These are phyloP conservation scores for Drosophila teissieri DNA, from an alignment of 1,140 invertebrate species.

Conservation along the genomic window DNA sequence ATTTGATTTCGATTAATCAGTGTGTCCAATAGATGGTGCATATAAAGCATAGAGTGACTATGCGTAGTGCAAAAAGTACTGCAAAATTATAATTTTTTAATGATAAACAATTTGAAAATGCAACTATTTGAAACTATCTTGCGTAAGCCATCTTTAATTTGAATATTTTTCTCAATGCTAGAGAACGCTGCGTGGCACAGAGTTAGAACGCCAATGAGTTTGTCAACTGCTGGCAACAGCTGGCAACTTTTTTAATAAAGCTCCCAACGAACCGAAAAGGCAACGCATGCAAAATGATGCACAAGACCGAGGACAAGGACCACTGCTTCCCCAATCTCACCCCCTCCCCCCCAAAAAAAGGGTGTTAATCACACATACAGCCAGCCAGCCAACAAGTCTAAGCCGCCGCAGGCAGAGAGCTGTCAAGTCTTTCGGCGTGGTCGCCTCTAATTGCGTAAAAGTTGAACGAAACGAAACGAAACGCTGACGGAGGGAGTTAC, in stretches of 20 bases:
- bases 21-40: background rate
- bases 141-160: background rate
- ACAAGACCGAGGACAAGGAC: slow-evolving; percentile 46
- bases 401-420: slow-evolving; percentile 35
- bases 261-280: slow-evolving; percentile 34
- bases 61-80: no score
- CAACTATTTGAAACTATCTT: no score
- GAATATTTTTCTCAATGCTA: background rate
- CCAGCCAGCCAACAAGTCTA: slow-evolving; percentile 33
- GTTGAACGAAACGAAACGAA: slow-evolving; percentile 46
- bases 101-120: no score
- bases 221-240: slow-evolving; percentile 71
- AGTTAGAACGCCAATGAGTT: slow-evolving; percentile 61
- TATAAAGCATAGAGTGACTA: no score
- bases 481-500: slow-evolving; percentile 36
- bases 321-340: background rate
- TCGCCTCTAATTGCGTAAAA: slow-evolving; percentile 55
- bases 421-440: slow-evolving; percentile 48
- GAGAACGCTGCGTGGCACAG: background rate
- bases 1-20: background rate
- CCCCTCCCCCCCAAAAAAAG: slow-evolving; percentile 10
- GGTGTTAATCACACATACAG: slow-evolving; percentile 46
- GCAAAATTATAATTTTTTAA: no score
- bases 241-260: slow-evolving; percentile 79
- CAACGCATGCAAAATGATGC: slow-evolving; percentile 71